These are phyloP conservation scores for Helobdella robusta DNA, from an alignment of 2,888 invertebrate species.

Conservation along the genomic window DNA sequence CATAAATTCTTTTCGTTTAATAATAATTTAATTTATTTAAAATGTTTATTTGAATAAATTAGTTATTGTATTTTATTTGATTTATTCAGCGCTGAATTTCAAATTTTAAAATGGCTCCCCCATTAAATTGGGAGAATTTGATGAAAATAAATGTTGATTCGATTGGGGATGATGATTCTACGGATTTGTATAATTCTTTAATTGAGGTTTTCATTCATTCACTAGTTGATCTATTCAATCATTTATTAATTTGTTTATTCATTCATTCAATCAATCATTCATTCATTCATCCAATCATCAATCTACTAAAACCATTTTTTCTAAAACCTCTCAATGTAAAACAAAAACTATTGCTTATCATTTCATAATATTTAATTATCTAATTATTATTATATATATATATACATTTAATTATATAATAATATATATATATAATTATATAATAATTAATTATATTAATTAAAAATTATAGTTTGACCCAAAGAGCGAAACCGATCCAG, in stretches of 20 bases:
- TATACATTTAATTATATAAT: conserved; percentile 4
- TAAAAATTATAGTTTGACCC: conserved; percentile 31
- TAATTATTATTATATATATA: neutral
- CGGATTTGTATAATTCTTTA: conserved; percentile 43
- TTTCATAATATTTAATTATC: neutral
- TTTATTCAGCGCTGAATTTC: too few species aligned
- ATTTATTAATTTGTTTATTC: conserved; percentile 14
- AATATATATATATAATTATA: neutral
- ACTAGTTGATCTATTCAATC: too few species aligned
- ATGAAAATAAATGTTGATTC: conserved; percentile 40
- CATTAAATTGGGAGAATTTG: conserved; percentile 44
- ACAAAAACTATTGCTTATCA: neutral
- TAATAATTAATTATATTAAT: neutral
- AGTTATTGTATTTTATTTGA: too few species aligned
- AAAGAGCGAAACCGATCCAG: conserved; percentile 39
- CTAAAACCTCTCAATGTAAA: neutral
- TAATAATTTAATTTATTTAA: too few species aligned
- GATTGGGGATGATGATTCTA: conserved; percentile 40
- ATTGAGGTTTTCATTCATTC: conserved; percentile 41
- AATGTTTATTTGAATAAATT: too few species aligned
- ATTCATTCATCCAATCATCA: too few species aligned
- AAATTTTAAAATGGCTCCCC: too few species aligned
- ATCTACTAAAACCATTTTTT: neutral
- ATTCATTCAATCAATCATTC: neutral
- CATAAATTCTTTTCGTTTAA: too few species aligned